Evolutionary conservation across 1,140 invertebrate genomes (phyloP).

Genomic region (Bemisia tabaci): DNA sequence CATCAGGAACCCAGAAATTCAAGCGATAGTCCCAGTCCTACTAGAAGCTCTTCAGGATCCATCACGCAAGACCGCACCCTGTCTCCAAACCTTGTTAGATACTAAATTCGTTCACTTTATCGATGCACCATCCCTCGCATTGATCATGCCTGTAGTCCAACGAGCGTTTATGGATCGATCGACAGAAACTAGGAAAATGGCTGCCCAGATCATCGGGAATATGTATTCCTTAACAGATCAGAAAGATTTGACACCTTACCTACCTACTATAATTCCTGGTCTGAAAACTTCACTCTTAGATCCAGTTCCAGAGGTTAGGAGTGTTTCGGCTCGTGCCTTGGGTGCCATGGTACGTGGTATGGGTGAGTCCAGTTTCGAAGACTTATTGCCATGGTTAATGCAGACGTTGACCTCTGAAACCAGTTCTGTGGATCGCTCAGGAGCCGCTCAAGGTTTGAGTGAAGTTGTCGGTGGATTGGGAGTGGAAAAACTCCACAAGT

Average conservation of each 20-base stretch:
- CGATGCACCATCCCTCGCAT: slow-evolving; percentile 91
- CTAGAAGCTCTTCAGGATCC: slow-evolving; percentile 93
- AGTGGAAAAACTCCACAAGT: slow-evolving; percentile 82
- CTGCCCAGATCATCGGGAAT: slow-evolving; percentile 97
- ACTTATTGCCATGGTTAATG: slow-evolving; percentile 95
- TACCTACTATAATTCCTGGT: slow-evolving; percentile 92
- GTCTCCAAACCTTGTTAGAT: slow-evolving; percentile 82
- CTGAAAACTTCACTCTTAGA: slow-evolving; percentile 91
- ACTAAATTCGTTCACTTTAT: slow-evolving; percentile 99
- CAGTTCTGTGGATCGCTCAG: slow-evolving; percentile 90
- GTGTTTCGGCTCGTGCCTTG: slow-evolving; percentile 82
- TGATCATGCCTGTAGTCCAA: slow-evolving; percentile 98
- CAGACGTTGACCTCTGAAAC: slow-evolving; percentile 91
- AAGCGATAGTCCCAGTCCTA: slow-evolving; percentile 84
- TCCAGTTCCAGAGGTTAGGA: slow-evolving; percentile 91
- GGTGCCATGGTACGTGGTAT: slow-evolving; percentile 96
- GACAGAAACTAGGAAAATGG: slow-evolving; percentile 96
- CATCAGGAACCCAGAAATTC: slow-evolving; percentile 96
- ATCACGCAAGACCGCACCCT: slow-evolving; percentile 82
- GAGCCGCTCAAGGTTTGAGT: slow-evolving; percentile 91
- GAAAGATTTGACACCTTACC: slow-evolving; percentile 93
- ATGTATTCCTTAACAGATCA: slow-evolving; percentile 99
- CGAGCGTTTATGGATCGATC: slow-evolving; percentile 92
- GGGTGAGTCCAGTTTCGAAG: slow-evolving; percentile 90
- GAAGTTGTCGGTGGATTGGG: slow-evolving; percentile 94